phyloP scores from a whole-genome alignment of 2,113 vertebrate genomes.

The Xiphias gladius region DNA sequence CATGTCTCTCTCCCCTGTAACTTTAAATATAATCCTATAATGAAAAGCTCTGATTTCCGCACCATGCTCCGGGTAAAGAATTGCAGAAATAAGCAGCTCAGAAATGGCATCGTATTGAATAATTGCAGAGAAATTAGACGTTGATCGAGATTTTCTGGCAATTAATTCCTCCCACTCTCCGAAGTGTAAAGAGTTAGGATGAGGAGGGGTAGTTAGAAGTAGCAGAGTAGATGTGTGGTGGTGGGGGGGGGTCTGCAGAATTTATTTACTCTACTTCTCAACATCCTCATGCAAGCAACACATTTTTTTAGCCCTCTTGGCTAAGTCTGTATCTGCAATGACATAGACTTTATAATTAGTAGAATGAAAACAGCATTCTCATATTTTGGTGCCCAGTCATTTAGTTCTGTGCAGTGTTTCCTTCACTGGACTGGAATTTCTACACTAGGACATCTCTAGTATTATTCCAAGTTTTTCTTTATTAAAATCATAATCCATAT shows the following conservation, averaged over 20 bases:
- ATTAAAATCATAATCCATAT: neutral
- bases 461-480: neutral
- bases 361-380: neutral
- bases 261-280: slow-evolving; percentile 66
- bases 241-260: slow-evolving; percentile 8
- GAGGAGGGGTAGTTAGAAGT: slow-evolving; percentile 10
- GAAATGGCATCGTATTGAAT: slow-evolving; percentile 78
- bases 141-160: slow-evolving; percentile 74
- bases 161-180: slow-evolving; percentile 65
- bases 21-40: slow-evolving; percentile 75
- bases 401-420: neutral
- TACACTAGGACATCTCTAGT: neutral
- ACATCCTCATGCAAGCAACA: neutral
- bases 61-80: slow-evolving; percentile 43
- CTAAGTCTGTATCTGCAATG: too few species aligned
- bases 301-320: neutral
- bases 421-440: neutral
- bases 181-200: slow-evolving; percentile 44
- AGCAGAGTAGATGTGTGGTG: neutral
- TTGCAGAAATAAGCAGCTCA: slow-evolving; percentile 58
- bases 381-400: too few species aligned
- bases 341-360: neutral
- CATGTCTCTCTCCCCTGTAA: slow-evolving; percentile 52
- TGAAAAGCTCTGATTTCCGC: slow-evolving; percentile 77
- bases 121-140: slow-evolving; percentile 77